Evolutionary conservation across 2,113 vertebrate genomes (phyloP), one percentile per base, ranked within the genome.

Genomic region (Mus pahari): DNA sequence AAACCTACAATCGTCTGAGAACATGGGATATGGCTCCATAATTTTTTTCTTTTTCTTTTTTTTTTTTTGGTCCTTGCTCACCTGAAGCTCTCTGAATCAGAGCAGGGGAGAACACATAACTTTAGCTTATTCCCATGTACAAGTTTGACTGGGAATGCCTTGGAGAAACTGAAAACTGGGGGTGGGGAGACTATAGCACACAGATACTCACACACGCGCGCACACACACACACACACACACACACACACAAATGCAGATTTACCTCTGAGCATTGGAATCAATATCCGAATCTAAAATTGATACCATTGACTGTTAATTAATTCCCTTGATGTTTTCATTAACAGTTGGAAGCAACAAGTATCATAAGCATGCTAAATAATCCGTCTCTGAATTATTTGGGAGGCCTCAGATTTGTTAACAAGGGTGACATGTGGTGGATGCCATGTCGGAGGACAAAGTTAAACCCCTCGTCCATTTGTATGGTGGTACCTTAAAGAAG

Each of bases 251-350:
- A 95, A 97, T 45, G 96, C 73, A 97, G 96, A 98, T 98, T 98
- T 98, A 98, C 96, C 98, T 98, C 97, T 98, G 97, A 96, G 96
- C 83, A 0, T 98, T 98, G 96, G 98, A 98, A 99, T 99, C 99
- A 98, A 98, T 98, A 98, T 99, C 98, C 97, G 97, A 98, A 98
- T 97, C 97, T 98, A 98, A 99, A 99, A 99, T 98, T 99, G 98
- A 99, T 99, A 98, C 99, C 99, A 99, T 99, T 99, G 99, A 99
- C 99, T 99, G 98, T 99, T 99, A 99, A 99, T 99, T 99, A 99
- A 99, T 99, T 99, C 99, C 99, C 99, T 99, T 99, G 99, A 98
- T 99, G 99, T 99, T 99, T 99, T 98, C 98, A 99, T 98, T 98
- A 99, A 98, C 99, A 99, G 98, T 98, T 98, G 98, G 97, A 98